These are phyloP conservation scores for Subacronicta megacephala DNA, from an alignment of 2,888 invertebrate species.

Conservation along the genomic window DNA sequence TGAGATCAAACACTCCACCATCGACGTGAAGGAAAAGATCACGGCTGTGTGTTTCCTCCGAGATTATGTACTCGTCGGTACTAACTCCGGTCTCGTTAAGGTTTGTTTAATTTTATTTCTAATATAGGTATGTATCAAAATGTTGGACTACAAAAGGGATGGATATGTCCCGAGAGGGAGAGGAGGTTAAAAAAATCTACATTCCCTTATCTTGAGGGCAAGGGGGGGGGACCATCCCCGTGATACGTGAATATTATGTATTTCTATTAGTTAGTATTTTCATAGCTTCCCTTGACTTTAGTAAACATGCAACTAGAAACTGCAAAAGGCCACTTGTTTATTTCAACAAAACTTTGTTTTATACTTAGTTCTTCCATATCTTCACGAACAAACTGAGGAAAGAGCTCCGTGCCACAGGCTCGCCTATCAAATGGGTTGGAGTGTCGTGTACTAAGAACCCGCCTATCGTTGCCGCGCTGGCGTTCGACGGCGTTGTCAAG, in stretches of 20 bases:
- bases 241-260: not conserved
- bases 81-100: constrained; percentile 78
- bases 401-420: constrained; percentile 81
- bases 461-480: constrained; percentile 89
- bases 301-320: too few species aligned
- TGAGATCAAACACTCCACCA: constrained; percentile 83
- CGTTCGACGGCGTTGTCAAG: constrained; percentile 88
- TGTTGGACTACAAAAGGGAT: too few species aligned
- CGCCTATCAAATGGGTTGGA: constrained; percentile 85
- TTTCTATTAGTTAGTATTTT: too few species aligned
- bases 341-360: too few species aligned
- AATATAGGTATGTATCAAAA: too few species aligned
- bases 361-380: constrained; percentile 89
- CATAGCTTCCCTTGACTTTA: too few species aligned
- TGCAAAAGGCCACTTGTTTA: too few species aligned
- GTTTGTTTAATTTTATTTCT: constrained; percentile 63
- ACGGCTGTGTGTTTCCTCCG: constrained; percentile 89
- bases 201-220: too few species aligned
- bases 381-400: constrained; percentile 87
- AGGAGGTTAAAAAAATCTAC: too few species aligned
- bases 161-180: too few species aligned
- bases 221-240: too few species aligned
- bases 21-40: constrained; percentile 89
- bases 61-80: constrained; percentile 81
- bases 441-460: constrained; percentile 83